Evolutionary conservation across 53 echinoderm and acorn worm species (phyloP), one percentile per base, ranked within the genome.

Genomic region (Actinopyga echinites): DNA sequence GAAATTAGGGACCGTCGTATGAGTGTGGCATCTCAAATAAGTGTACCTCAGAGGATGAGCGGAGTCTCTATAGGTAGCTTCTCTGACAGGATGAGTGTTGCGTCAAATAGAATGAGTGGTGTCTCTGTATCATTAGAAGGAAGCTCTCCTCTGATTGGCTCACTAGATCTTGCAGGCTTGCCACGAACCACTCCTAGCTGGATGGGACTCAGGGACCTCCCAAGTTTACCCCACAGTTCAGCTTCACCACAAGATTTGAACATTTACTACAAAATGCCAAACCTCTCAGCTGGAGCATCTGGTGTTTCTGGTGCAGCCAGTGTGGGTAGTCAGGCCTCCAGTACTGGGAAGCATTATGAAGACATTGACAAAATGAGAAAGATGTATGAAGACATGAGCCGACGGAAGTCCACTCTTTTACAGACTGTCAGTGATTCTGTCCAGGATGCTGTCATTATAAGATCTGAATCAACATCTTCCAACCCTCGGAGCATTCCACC

Each of bases 81-180:
- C 17, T 83, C 89, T 28, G 87, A 87, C 32, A 52, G 77, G 8
- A 55, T 77, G 54, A 77, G 77, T n/a, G 54, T 29, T 9, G 53
- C 33, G 4, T 77, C 77, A 26, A 53, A 77, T 49, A 54, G 77
- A 19, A 49, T 56, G 23, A 77, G 77, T 21, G 8, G 22, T 54
- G 77, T 77, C 22, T 54, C 56, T 4, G 8, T 62, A 9, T 86
- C 86, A 5, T 87, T 83, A 59, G 84, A 88, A 3, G 83, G 84
- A 35, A 88, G 82, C 31, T 96, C 93, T 3, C 88, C 96, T 17
- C 74, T 91, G 58, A 69, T 96, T 25, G 96, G 91, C 9, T 91
- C 91, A 34, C 64, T 96, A 29, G 96, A 95, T 69, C 85, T 96
- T 13, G 93, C 96, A 30, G 75, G 75, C 33, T 66, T 86, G 34